Evolutionary conservation across 2,113 vertebrate genomes (phyloP).

Genomic region (Trachemys scripta): DNA sequence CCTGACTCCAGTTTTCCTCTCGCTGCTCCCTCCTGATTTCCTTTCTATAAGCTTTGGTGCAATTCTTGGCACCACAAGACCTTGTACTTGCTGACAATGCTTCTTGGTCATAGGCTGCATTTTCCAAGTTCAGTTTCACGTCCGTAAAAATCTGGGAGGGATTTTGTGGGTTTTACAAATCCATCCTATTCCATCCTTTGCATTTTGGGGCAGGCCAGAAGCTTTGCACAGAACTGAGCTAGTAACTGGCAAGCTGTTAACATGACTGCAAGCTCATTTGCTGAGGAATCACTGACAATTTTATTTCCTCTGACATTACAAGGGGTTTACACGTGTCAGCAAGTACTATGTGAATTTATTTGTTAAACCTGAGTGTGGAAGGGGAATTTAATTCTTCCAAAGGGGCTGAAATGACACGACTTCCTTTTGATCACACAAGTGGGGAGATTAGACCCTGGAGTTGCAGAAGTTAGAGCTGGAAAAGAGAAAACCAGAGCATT

Average conservation of each 20-base stretch:
- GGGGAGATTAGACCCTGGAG: not conserved
- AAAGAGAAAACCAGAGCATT: not conserved
- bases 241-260: not conserved
- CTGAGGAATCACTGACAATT: not conserved
- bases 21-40: not conserved
- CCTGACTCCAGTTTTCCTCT: not conserved
- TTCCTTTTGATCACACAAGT: not conserved
- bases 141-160: not conserved
- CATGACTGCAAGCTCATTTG: not conserved
- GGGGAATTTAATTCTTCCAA: not conserved
- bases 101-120: not conserved
- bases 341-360: no score
- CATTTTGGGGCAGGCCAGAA: not conserved
- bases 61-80: not conserved
- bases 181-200: not conserved
- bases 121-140: not conserved
- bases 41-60: not conserved
- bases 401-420: not conserved
- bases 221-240: not conserved
- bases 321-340: not conserved
- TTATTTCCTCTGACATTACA: not conserved
- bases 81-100: not conserved
- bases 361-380: not conserved
- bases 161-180: not conserved
- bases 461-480: not conserved